Evolutionary conservation across 2,888 invertebrate species (phyloP).

Genomic region (Himalopsyche tibetana): DNA sequence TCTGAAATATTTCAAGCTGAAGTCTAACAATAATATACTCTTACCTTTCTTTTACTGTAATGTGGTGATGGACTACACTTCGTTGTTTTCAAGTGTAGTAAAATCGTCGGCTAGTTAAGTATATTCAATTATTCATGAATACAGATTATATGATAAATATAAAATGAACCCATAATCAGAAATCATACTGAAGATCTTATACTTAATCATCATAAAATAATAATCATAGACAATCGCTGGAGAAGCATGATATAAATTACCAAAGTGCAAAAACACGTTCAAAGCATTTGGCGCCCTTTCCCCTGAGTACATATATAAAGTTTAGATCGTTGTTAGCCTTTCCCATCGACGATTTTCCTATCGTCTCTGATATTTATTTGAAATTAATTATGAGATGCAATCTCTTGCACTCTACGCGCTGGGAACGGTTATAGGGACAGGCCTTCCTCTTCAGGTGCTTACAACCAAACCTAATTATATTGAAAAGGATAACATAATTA

Average conservation of each 20-base stretch:
- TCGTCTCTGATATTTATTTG: slow-evolving; percentile 24
- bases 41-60: too few species aligned
- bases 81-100: too few species aligned
- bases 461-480: background rate
- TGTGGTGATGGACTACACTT: too few species aligned
- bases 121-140: too few species aligned
- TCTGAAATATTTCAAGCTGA: too few species aligned
- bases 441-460: slow-evolving; percentile 15
- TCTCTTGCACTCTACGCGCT: slow-evolving; percentile 31
- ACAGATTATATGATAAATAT: too few species aligned
- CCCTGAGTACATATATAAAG: slow-evolving; percentile 1
- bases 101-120: too few species aligned
- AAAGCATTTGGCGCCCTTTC: slow-evolving; percentile 36
- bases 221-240: background rate
- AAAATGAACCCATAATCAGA: too few species aligned
- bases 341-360: slow-evolving; percentile 27
- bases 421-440: slow-evolving; percentile 32
- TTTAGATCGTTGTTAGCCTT: slow-evolving; percentile 40
- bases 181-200: too few species aligned
- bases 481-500: background rate
- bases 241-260: background rate
- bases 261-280: slow-evolving; percentile 38
- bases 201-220: too few species aligned
- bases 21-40: too few species aligned
- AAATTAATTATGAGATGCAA: slow-evolving; percentile 41